These are phyloP conservation scores for Aphelocoma californica DNA, from an alignment of 2,797 vertebrate species.

Conservation along the genomic window DNA sequence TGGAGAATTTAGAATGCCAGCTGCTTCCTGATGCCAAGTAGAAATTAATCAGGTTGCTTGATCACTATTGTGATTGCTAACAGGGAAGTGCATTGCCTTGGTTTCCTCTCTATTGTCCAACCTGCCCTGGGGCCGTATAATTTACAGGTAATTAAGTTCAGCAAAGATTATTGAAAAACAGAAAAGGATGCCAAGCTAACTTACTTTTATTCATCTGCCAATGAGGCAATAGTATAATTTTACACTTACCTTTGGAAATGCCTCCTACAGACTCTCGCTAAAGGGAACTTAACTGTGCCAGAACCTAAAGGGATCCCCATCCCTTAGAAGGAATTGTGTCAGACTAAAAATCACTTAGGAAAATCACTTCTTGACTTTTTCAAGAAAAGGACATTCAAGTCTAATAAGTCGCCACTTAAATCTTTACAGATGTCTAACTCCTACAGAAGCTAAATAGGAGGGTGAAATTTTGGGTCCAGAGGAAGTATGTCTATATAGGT, in stretches of 20 bases:
- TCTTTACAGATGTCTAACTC: neutral
- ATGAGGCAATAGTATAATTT: neutral
- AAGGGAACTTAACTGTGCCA: neutral
- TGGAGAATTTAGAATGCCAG: constrained; percentile 6
- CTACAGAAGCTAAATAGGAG: neutral
- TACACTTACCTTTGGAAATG: neutral
- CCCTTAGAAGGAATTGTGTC: neutral
- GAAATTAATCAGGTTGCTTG: constrained; percentile 47
- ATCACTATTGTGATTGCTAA: constrained; percentile 42
- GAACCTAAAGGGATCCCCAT: neutral
- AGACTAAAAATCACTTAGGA: neutral
- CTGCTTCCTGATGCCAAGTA: constrained; percentile 15
- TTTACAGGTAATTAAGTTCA: constrained; percentile 32
- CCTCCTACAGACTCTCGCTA: neutral
- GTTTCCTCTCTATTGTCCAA: constrained; percentile 44
- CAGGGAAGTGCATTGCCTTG: constrained; percentile 12
- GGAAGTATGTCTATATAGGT: neutral
- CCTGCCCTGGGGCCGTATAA: constrained; percentile 5
- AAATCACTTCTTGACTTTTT: neutral
- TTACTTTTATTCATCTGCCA: constrained; percentile 22
- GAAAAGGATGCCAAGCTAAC: neutral
- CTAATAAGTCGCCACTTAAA: neutral
- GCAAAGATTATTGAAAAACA: neutral
- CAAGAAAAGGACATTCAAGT: neutral
- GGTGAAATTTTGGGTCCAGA: neutral